A percentile compares a stretch with the other conserved stretches of the same genome.
Evolutionary conservation across 2,888 invertebrate species (phyloP).

Genomic region (Microdon myrmicae): DNA sequence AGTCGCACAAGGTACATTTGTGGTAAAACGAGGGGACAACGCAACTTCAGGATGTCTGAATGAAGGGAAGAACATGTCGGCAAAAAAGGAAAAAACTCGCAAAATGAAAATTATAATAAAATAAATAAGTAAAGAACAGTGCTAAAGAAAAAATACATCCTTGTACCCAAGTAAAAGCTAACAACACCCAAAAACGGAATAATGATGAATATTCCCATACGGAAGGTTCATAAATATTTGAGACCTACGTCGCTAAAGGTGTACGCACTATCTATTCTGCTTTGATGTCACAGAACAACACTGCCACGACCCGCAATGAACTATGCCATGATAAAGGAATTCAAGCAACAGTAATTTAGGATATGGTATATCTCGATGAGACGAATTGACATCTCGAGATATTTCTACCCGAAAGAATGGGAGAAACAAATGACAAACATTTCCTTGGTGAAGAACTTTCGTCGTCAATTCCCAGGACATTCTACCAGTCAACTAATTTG

Average conservation of each 20-base stretch:
- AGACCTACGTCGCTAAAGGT: constrained; percentile 39
- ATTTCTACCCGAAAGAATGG: background rate
- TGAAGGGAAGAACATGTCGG: constrained; percentile 36
- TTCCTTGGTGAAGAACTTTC: constrained; percentile 28
- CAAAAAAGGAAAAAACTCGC: no score
- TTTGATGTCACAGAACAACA: constrained; percentile 16
- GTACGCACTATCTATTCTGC: constrained; percentile 41
- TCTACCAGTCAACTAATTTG: constrained; percentile 41
- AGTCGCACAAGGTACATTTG: constrained; percentile 46
- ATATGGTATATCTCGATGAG: constrained; percentile 22
- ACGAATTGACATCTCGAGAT: constrained; percentile 24
- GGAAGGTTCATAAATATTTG: constrained; percentile 47
- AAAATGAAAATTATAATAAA: constrained; percentile 50
- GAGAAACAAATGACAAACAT: constrained; percentile 44
- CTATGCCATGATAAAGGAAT: constrained; percentile 5
- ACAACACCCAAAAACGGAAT: constrained; percentile 5
- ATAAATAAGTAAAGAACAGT: constrained; percentile 47
- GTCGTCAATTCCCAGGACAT: constrained; percentile 42
- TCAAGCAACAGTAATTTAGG: no score
- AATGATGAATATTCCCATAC: constrained; percentile 7
- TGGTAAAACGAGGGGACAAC: constrained; percentile 29
- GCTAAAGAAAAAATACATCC: constrained; percentile 10
- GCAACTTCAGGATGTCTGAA: constrained; percentile 35
- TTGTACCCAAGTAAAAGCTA: constrained; percentile 20
- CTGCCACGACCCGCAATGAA: constrained; percentile 13